Conservation (phyloP, 2,797 vertebrate genomes). For the Gobio occitaniae region DNA sequence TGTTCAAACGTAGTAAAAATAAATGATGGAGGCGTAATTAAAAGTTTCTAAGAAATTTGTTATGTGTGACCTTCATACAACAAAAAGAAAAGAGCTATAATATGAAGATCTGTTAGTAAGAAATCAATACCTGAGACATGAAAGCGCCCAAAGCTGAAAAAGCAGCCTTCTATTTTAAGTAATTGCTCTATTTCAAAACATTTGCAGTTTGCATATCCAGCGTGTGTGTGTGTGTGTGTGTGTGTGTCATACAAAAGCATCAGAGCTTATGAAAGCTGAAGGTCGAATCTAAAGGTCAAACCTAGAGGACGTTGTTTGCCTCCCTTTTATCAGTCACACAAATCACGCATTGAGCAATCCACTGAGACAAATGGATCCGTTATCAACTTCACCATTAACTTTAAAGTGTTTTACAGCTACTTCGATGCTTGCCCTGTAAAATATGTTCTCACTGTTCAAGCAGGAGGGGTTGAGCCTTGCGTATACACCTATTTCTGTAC, state of each 20-base stretch:
- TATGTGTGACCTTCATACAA: neutral
- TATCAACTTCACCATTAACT: slow-evolving; percentile 19
- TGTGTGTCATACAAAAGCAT: neutral
- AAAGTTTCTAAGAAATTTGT: neutral
- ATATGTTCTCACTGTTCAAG: neutral
- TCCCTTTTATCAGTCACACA: slow-evolving; percentile 13
- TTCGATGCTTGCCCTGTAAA: neutral
- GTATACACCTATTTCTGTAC: slow-evolving; percentile 70
- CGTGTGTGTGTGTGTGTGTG: neutral
- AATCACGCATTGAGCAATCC: neutral
- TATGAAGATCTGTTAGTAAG: slow-evolving; percentile 3
- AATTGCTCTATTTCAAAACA: neutral
- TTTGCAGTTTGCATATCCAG: neutral
- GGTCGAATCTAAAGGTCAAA: slow-evolving; percentile 32
- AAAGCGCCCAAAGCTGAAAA: neutral
- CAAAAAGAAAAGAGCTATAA: neutral
- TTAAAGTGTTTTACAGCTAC: slow-evolving; percentile 25
- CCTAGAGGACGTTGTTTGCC: neutral
- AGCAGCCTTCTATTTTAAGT: neutral
- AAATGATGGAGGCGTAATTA: neutral
- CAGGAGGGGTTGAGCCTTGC: slow-evolving; percentile 52
- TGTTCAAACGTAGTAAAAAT: slow-evolving; percentile 10
- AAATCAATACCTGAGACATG: neutral
- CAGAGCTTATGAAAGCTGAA: slow-evolving; percentile 14
- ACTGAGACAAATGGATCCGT: neutral